These are phyloP conservation scores for Malaclemys terrapin DNA, from an alignment of 2,113 vertebrate genomes.

Conservation along the genomic window DNA sequence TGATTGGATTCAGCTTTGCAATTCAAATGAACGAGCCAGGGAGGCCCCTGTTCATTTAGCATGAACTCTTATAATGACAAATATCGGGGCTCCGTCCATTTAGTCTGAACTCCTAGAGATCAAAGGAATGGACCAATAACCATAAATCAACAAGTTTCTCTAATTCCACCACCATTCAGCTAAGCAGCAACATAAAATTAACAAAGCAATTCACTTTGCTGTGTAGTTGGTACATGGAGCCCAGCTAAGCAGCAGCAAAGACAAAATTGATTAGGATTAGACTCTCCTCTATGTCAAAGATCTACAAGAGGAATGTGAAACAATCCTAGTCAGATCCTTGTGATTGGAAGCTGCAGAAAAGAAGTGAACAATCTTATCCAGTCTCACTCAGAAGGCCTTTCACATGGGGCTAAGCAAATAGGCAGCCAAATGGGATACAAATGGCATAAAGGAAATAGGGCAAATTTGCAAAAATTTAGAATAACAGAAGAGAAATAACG, in stretches of 20 bases:
- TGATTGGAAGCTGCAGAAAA: background rate
- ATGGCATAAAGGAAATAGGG: fast-evolving
- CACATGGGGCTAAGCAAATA: background rate
- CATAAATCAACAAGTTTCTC: background rate
- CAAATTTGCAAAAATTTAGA: fast-evolving
- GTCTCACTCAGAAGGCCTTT: background rate
- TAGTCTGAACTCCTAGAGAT: background rate
- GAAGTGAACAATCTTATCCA: background rate
- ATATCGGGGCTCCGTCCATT: background rate
- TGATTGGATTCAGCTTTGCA: background rate
- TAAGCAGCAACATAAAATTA: background rate
- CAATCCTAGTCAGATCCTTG: background rate
- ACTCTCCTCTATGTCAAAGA: background rate
- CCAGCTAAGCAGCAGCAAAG: background rate
- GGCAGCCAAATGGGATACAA: background rate
- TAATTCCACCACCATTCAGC: background rate
- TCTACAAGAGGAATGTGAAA: background rate
- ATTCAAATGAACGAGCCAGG: background rate
- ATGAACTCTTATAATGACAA: background rate
- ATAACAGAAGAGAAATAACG: background rate
- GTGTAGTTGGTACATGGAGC: fast-evolving
- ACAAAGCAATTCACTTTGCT: background rate
- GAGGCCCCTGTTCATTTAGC: background rate
- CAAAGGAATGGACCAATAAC: background rate
- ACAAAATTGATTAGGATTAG: background rate